phyloP scores from a whole-genome alignment of 2,888 invertebrate species.

The Aproaerema taeniolella region DNA sequence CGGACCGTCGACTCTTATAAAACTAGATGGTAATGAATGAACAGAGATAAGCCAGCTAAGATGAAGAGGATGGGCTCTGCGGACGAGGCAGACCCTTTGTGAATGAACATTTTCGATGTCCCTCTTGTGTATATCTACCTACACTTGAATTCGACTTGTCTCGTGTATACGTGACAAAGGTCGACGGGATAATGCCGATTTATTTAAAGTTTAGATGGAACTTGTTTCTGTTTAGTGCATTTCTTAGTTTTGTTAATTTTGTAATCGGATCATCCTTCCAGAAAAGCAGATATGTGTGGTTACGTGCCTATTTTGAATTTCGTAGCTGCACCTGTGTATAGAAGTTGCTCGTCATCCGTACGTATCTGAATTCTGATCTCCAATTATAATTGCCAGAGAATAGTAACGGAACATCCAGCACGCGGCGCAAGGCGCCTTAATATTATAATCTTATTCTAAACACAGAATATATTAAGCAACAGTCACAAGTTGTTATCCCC shows the following conservation, averaged over 20 bases:
- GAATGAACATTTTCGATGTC: constrained; percentile 52
- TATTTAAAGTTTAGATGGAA: constrained; percentile 6
- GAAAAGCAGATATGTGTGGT: too few species aligned
- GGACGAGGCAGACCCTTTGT: constrained; percentile 59
- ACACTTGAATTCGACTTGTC: constrained; percentile 34
- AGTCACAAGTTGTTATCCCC: constrained; percentile 32
- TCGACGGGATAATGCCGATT: constrained; percentile 24
- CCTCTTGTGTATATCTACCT: constrained; percentile 29
- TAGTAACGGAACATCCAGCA: constrained; percentile 40
- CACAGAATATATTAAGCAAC: constrained; percentile 66
- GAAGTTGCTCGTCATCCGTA: constrained; percentile 13
- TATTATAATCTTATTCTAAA: constrained; percentile 75
- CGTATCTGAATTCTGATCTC: constrained; percentile 39
- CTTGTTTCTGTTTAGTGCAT: too few species aligned
- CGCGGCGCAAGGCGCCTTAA: constrained; percentile 47
- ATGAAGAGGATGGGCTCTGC: constrained; percentile 59
- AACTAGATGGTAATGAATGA: constrained; percentile 76
- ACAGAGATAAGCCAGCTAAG: constrained; percentile 65
- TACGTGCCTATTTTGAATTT: too few species aligned
- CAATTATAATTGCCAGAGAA: constrained; percentile 60
- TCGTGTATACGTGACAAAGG: constrained; percentile 39
- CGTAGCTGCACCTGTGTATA: constrained; percentile 21
- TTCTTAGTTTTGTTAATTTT: too few species aligned
- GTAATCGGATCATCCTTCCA: too few species aligned
- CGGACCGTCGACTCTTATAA: constrained; percentile 72